phyloP scores from a whole-genome alignment of 2,113 vertebrate genomes.

The Syrmaticus mikado region DNA sequence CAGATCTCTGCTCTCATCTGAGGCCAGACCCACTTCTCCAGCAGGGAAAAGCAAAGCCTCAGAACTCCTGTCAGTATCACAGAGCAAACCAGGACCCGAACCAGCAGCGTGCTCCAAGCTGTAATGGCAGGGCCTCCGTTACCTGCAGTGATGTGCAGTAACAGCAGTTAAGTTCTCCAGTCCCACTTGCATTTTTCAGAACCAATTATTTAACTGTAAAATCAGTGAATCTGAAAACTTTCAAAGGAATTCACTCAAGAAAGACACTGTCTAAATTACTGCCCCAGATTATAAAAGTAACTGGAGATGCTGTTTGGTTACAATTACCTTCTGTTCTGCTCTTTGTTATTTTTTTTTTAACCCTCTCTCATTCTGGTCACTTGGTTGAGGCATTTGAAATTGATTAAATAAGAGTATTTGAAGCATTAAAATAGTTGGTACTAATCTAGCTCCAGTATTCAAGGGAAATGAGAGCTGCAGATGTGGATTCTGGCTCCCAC shows the following conservation, averaged over 20 bases:
- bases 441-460: neutral
- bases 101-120: neutral
- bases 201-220: neutral
- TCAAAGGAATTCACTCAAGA: neutral
- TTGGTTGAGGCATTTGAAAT: neutral
- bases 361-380: neutral
- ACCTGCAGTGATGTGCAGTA: rapidly evolving
- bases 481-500: neutral
- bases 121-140: neutral
- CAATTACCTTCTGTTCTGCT: neutral
- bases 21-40: neutral
- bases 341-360: neutral
- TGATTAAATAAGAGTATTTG: neutral
- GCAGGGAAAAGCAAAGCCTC: neutral
- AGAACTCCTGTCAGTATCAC: neutral
- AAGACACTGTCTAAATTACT: neutral
- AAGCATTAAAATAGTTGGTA: neutral
- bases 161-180: neutral
- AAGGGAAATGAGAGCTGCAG: neutral
- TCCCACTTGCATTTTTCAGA: neutral
- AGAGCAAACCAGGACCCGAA: neutral
- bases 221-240: neutral
- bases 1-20: neutral
- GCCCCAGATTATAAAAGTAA: neutral
- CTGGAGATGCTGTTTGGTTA: too few relatives aligned